Percentiles rank a stretch among this genome's conserved stretches.
These are phyloP conservation scores for Characodon lateralis DNA, from an alignment of 2,797 vertebrate genomes.

Conservation along the genomic window DNA sequence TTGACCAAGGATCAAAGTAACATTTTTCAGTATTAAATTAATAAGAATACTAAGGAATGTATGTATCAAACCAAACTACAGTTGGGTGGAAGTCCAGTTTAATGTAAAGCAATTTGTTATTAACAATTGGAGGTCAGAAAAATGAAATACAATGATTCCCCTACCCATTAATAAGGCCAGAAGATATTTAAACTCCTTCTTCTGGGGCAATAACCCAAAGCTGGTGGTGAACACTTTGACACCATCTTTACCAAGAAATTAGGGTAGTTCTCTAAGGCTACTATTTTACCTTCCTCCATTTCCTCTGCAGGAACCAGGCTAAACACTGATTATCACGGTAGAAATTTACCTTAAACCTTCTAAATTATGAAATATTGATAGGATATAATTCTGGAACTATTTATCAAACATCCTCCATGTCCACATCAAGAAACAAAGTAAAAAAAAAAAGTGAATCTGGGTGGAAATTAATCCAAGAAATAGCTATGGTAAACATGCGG, in stretches of 20 bases:
- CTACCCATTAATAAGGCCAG: too few relatives aligned
- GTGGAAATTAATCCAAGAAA: too few relatives aligned
- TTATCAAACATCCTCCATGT: neutral
- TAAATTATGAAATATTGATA: neutral
- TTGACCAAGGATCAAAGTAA: neutral
- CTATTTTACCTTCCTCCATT: neutral
- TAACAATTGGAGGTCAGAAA: too few relatives aligned
- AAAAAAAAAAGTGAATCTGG: too few relatives aligned
- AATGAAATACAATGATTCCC: too few relatives aligned
- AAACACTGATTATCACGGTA: too few relatives aligned
- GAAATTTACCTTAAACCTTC: neutral
- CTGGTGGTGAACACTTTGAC: neutral
- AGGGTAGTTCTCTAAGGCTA: too few relatives aligned
- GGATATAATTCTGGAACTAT: neutral
- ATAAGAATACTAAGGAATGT: neutral
- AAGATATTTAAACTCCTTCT: too few relatives aligned
- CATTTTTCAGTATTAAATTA: neutral
- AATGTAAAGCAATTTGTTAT: neutral
- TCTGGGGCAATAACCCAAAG: neutral
- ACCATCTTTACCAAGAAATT: too few relatives aligned
- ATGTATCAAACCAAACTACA: neutral
- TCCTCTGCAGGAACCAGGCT: neutral
- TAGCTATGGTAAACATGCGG: too few relatives aligned
- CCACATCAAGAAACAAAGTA: neutral
- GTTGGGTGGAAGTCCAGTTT: neutral